phyloP scores from a whole-genome alignment of 2,888 invertebrate genomes.

The Lydus trimaculatus region DNA sequence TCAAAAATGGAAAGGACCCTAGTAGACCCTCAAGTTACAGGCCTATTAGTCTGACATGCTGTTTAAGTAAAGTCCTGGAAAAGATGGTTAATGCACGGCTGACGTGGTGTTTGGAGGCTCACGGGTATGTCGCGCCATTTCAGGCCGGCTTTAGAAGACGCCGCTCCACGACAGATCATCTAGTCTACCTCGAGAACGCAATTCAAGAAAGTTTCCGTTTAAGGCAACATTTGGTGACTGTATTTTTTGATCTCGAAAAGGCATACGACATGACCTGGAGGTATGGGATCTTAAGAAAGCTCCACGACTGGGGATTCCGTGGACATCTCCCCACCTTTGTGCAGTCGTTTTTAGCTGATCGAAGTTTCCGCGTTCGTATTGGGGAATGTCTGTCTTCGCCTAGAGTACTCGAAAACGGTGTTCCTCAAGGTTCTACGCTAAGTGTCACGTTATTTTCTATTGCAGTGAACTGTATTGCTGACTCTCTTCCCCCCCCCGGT shows the following conservation, averaged over 20 bases:
- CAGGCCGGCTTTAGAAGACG: slow-evolving; percentile 27
- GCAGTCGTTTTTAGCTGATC: too few species aligned
- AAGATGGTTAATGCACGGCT: slow-evolving; percentile 31
- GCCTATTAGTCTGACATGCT: slow-evolving; percentile 27
- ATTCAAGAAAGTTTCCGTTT: slow-evolving; percentile 30
- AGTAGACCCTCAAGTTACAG: slow-evolving; percentile 18
- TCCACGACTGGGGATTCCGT: not conserved
- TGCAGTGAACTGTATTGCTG: too few species aligned
- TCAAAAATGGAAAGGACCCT: slow-evolving; percentile 21
- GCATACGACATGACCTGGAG: slow-evolving; percentile 25
- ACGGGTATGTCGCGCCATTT: slow-evolving; percentile 12
- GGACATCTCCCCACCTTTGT: too few species aligned
- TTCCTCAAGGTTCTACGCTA: too few species aligned
- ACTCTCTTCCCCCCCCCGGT: too few species aligned
- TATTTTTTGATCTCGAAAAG: slow-evolving; percentile 31
- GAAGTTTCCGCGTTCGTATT: too few species aligned
- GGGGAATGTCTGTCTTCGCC: too few species aligned
- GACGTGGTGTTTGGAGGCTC: slow-evolving; percentile 24
- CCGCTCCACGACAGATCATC: slow-evolving; percentile 25
- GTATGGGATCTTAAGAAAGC: not conserved
- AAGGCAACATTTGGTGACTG: slow-evolving; percentile 18
- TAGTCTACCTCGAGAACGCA: slow-evolving; percentile 24
- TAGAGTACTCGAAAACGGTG: too few species aligned
- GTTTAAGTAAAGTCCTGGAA: slow-evolving; percentile 24
- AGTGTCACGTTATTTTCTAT: too few species aligned